Evolutionary conservation across 2,113 vertebrate genomes (phyloP), one percentile per base, ranked within the genome.

Genomic region (Oreochromis tanganicae): DNA sequence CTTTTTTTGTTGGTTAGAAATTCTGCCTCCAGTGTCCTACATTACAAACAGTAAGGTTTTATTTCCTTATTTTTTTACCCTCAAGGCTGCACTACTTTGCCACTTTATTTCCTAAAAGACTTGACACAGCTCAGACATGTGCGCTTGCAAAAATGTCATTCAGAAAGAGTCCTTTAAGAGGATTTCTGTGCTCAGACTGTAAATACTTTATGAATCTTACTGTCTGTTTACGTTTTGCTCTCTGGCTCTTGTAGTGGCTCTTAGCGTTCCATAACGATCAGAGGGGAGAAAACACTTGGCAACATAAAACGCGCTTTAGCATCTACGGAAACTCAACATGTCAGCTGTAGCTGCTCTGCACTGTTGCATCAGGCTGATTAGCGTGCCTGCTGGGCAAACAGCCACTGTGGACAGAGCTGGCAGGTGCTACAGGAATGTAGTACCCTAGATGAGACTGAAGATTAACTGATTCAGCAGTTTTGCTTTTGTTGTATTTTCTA

Each of bases 231-330:
- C 6, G 3, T 78, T 55, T 79, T 27, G 38, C 63, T 85, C 13
- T 73, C 81, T 84, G 85, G 34, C 84, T 38, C 61, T 87, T 27
- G 2, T 29, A 80, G 82, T 80, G 79, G 81, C 43, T 88, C 75
- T 87, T 43, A 38, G 36, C 43, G 12, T 34, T 56, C 19, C 83
- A 29, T 84, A 34, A 50, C 21, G 4, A 43, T 85, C 34, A 85
- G 59, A 82, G 86, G 75, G 68, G 38, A 88, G 52, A 61, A 73
- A 78, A 86, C 41, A 61, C 38, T 88, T 85, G 73, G 86, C 73
- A 86, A 81, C 66, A 63, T 85, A 50, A 85, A 87, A 90, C 3
- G 66, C 5, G 63, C 61, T 87, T 91, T 83, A 91, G 84, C 59
- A 21, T 21, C 68, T 27, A 43, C 6, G 48, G 16, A 79, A 75